A percentile compares a stretch with the other conserved stretches of the same genome.
phyloP scores from a whole-genome alignment of 2,113 vertebrate genomes.

The Equus przewalskii region DNA sequence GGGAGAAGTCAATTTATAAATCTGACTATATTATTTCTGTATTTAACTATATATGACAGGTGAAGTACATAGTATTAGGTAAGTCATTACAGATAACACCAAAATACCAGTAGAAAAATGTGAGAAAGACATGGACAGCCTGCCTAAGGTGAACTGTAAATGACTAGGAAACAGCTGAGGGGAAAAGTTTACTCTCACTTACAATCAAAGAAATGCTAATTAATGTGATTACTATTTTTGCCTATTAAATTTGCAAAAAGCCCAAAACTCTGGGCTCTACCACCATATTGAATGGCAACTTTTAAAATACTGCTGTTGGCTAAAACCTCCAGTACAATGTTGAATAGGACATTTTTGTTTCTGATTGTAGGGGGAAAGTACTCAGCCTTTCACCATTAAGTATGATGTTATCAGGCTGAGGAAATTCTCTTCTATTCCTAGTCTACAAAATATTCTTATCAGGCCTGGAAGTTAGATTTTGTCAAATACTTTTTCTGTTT shows the following conservation, averaged over 20 bases:
- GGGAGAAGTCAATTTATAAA: background rate
- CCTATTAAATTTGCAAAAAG: constrained; percentile 1
- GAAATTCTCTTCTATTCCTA: background rate
- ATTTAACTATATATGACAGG: background rate
- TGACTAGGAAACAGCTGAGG: background rate
- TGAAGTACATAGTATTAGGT: background rate
- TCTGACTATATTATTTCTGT: background rate
- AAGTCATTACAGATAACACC: background rate
- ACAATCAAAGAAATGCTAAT: background rate
- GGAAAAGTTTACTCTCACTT: background rate
- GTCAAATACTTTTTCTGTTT: background rate
- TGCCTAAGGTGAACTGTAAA: background rate
- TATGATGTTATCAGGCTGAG: background rate
- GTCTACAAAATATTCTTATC: background rate
- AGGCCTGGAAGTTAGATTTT: background rate
- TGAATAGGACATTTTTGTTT: background rate
- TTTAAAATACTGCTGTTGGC: background rate
- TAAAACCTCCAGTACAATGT: background rate
- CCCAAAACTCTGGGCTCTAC: background rate
- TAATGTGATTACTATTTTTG: background rate
- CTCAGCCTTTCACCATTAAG: background rate
- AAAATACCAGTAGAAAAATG: background rate
- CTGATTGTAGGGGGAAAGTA: background rate
- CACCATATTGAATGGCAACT: background rate
- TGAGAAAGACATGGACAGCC: background rate